Evolutionary conservation across 2,797 vertebrate genomes (phyloP), one percentile per base, ranked within the genome.

Genomic region (Sternotherus odoratus): DNA sequence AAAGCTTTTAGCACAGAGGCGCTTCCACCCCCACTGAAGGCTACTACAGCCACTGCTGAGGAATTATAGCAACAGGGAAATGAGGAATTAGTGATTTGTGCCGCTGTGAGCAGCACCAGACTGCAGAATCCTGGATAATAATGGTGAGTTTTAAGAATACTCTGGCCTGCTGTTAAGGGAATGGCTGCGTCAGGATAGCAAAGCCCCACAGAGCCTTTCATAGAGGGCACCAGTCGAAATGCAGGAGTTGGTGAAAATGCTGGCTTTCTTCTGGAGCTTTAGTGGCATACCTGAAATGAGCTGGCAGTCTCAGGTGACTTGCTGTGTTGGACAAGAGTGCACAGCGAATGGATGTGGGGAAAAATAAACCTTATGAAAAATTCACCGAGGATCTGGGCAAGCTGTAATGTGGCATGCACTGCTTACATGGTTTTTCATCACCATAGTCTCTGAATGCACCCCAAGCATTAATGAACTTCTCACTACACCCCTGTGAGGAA

Each of bases 291-390:
- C 21, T 78, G 48, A 51, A 79, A 60, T 13, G 3, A 69, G 23
- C 5, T 80, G 39, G 24, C 2, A 9, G 33, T 66, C 82, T 78
- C 46, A 63, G 17, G 36, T 80, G 57, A 72, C 56, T 83, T 84
- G 74, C 80, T 91, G 24, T 21, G 21, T 75, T 84, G 39, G 89
- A 69, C 87, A 89, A 84, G 39, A 46, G 36, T 66, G 28, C n/a
- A 12, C 0, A 0, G 15, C 2, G 0, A 30, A 75, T 57, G 51
- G 54, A 57, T 69, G 0, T 46, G 69, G 36, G 79, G 63, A 53
- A 72, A 66, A 89, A 19, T 89, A 30, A 89, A 33, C 6, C 2
- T 0, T 46, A 85, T 74, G 85, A 79, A 92, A 21, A 72, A 92
- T 86, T 75, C 23, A 57, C 4, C 66, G 53, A 74, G 91, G 81